Percentiles rank a stretch among this genome's conserved stretches.
Conservation (phyloP, 2,888 invertebrate species). For the Amphiduros pacificus region DNA sequence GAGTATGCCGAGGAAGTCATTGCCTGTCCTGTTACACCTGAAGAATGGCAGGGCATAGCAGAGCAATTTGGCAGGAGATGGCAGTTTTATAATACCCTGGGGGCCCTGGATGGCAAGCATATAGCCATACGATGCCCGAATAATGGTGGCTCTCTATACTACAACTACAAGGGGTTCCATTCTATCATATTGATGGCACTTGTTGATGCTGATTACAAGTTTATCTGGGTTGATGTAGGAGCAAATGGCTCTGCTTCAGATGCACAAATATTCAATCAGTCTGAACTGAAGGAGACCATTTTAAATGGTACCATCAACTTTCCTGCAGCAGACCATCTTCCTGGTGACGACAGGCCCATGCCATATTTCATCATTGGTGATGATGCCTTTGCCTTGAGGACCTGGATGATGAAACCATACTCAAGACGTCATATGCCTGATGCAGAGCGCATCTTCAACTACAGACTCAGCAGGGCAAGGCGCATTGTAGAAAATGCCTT, state of each 20-base stretch:
- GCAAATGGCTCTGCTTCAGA: not conserved
- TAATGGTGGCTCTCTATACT: not conserved
- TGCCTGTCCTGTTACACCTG: not conserved
- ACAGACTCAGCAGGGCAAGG: constrained; percentile 4
- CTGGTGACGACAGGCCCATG: constrained; percentile 7
- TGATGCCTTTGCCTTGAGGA: constrained; percentile 11
- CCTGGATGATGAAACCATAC: constrained; percentile 16
- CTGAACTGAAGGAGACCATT: not conserved
- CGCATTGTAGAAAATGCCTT: constrained; percentile 12
- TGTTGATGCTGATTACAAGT: constrained; percentile 4
- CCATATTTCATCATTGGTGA: constrained; percentile 24
- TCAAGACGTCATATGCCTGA: not conserved
- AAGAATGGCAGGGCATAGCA: too few species aligned
- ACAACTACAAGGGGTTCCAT: constrained; percentile 1
- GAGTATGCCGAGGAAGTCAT: not conserved
- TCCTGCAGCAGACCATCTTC: not conserved
- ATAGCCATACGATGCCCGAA: not conserved
- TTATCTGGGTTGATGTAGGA: not conserved
- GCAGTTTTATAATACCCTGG: not conserved
- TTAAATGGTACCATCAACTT: too few species aligned
- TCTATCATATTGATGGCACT: constrained; percentile 3
- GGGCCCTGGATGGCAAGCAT: constrained; percentile 5
- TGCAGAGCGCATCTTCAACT: constrained; percentile 13
- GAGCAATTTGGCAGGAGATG: too few species aligned
- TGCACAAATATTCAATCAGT: not conserved